Evolutionary conservation across 1,140 invertebrate genomes (phyloP), one percentile per base, ranked within the genome.

Genomic region (Lepidurus packardi): DNA sequence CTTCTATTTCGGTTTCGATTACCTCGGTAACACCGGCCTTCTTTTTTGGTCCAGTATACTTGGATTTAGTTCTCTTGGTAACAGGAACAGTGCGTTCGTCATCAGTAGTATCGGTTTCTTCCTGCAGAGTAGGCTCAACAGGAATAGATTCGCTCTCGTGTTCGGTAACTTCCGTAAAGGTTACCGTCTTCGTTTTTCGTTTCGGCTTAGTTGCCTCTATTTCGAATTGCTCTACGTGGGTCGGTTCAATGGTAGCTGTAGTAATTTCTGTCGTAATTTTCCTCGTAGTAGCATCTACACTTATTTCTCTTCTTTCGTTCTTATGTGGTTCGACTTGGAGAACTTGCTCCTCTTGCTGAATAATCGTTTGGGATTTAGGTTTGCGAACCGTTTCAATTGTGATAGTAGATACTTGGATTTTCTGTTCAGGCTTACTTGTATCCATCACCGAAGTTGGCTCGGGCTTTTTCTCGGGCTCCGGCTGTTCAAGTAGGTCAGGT

Each of bases 1-100:
- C 88, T 80, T 89, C 85, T 81, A 89, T 16, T 7, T 65, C 53
- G 6, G 53, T 65, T 16, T 65, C 53, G 8, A 65, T 65, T 9
- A 65, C 53, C 13, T 65, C 53, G 21, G 53, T 65, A 7, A 65
- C 53, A 16, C n/a, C 53, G 13, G 13, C 53, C 13, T 65, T 65
- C 53, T 65, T 65, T 16, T 65, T 65, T 7, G 53, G 53, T 16
- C 53, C 53, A 65, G 53, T 65, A 4, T 65, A 65, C 53, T 21
- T 65, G 1, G 53, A 65, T n/a, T 65, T 65, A 0, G 53, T 65
- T 16, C 53, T 13, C 13, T 65, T 65, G 8, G 53, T 65, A 21
- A 65, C n/a, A 21, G 0, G 53, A 65, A 65, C 9, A 65, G 21
- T 9, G 13, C 53, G 16, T 65, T 65, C 34, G 3, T 34, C 34